Conservation (phyloP, 2,113 vertebrate species). For the Numida meleagris region DNA sequence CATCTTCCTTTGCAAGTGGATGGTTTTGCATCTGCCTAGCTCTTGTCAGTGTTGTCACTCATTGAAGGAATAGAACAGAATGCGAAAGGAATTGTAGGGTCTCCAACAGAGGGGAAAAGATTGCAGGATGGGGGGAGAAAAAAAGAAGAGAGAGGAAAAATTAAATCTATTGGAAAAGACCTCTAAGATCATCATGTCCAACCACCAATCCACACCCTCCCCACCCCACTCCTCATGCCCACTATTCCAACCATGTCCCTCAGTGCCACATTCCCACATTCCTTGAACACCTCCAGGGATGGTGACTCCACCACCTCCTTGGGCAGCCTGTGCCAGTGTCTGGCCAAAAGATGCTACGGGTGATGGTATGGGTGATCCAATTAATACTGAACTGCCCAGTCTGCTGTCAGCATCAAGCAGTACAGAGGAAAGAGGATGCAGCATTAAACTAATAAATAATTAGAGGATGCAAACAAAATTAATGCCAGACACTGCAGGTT, state of each 20-base stretch:
- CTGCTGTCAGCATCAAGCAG: neutral
- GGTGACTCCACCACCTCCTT: too few species aligned
- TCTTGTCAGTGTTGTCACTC: neutral
- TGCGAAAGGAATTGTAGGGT: neutral
- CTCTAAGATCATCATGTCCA: too few species aligned
- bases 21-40: neutral
- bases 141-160: neutral
- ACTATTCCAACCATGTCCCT: too few species aligned
- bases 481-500: neutral
- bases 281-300: too few species aligned
- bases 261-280: too few species aligned
- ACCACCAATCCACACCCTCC: too few species aligned
- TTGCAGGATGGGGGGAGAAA: neutral
- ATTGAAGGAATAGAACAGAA: neutral
- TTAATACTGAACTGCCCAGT: neutral
- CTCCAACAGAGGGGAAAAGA: rapidly evolving
- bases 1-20: neutral
- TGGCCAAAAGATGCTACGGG: too few species aligned
- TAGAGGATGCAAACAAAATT: neutral
- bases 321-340: too few species aligned
- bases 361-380: neutral
- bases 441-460: neutral
- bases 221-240: too few species aligned
- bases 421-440: neutral
- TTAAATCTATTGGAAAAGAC: neutral